Base-by-base conservation (phyloP, 2,888 invertebrate genomes). In the Ditula angustiorana region DNA sequence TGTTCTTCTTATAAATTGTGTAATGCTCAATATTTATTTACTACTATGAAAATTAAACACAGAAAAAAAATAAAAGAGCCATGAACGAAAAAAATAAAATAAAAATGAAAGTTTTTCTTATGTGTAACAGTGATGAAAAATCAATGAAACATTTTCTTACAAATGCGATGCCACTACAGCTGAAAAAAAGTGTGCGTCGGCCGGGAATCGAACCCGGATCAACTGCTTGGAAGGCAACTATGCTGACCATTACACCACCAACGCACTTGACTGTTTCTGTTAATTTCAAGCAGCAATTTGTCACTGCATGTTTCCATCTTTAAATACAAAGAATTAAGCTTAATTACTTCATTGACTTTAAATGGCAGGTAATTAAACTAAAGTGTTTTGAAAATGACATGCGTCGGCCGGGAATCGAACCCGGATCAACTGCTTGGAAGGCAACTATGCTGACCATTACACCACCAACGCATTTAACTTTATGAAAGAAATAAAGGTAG, bases 141-240 rank as follows among this genome's bases (percentile, higher is more conserved):
- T n/a, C n/a, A n/a, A n/a, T n/a, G n/a, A n/a, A n/a, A n/a, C n/a
- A n/a, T n/a, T n/a, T n/a, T n/a, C n/a, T n/a, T n/a, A n/a, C n/a
- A n/a, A n/a, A n/a, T n/a, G n/a, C n/a, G n/a, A n/a, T n/a, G n/a
- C n/a, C n/a, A n/a, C n/a, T n/a, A n/a, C n/a, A n/a, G n/a, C n/a
- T n/a, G n/a, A 4, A 50, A 30, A 53, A 35, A 23, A 56, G 8
- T 49, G 57, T 75, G 75, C 75, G 72, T 71, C 69, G 73, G 75
- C 73, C 76, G 76, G 71, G 75, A 76, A 76, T 75, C 76, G 76
- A 76, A 75, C 75, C 70, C 76, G 76, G 76, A 76, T 76, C 76
- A 76, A 76, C 75, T 76, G 76, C 76, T 76, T 75, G 76, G 76
- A 76, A 76, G 76, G 75, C 76, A 76, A 76, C 75, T 76, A 76